phyloP scores from a whole-genome alignment of 2,888 invertebrate genomes.

The Perizoma affinitatum region DNA sequence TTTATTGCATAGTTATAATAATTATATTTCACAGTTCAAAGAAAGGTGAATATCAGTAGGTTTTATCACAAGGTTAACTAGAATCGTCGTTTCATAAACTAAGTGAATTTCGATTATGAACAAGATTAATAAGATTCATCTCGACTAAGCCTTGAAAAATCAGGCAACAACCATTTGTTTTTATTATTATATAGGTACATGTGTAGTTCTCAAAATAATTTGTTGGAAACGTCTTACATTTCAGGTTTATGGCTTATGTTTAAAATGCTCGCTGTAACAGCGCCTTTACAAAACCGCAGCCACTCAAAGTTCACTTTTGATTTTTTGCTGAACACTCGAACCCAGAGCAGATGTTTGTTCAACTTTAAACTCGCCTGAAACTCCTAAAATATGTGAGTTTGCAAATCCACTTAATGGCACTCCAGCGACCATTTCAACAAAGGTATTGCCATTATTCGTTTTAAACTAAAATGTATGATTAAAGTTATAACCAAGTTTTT shows the following conservation, averaged over 20 bases:
- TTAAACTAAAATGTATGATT: constrained; percentile 15
- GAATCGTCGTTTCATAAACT: too few species aligned
- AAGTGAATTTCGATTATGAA: too few species aligned
- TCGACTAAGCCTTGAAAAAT: too few species aligned
- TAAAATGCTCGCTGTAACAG: constrained; percentile 22
- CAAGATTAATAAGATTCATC: too few species aligned
- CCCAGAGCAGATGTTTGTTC: constrained; percentile 31
- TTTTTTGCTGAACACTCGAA: constrained; percentile 33
- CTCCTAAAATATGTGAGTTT: constrained; percentile 35
- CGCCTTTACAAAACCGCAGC: constrained; percentile 20
- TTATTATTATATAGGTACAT: too few species aligned
- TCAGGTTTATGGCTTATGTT: not conserved
- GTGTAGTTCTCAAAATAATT: too few species aligned
- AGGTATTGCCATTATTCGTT: constrained; percentile 21
- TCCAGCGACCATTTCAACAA: constrained; percentile 12
- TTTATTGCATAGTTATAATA: too few species aligned
- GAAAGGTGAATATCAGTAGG: too few species aligned
- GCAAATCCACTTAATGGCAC: constrained; percentile 21
- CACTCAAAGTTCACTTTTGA: constrained; percentile 35
- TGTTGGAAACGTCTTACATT: too few species aligned
- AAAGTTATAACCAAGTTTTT: constrained; percentile 4
- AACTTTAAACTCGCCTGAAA: constrained; percentile 25
- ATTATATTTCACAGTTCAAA: too few species aligned
- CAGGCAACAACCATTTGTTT: too few species aligned
- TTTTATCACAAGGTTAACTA: too few species aligned